A percentile compares a stretch with the other conserved stretches of the same genome.
Conservation (phyloP, 2,113 vertebrate species). For the Sylvietta virens region DNA sequence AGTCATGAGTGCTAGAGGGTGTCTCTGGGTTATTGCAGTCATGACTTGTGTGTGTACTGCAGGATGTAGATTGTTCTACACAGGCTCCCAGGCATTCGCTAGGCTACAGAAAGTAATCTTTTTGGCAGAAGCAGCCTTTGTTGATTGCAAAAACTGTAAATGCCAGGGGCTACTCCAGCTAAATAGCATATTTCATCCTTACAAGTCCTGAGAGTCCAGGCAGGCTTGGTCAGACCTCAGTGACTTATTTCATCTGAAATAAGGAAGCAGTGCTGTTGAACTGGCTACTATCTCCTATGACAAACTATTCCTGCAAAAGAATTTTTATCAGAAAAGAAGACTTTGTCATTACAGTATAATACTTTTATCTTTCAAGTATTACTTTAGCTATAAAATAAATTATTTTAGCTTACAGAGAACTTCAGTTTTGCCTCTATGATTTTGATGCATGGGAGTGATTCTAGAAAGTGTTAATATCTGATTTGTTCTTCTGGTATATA, state of each 20-base stretch:
- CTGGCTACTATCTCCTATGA: background rate
- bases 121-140: slow-evolving; percentile 20
- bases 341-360: background rate
- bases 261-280: background rate
- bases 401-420: background rate
- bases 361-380: background rate
- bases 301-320: background rate
- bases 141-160: slow-evolving; percentile 24
- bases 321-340: background rate
- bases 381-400: background rate
- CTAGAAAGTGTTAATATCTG: background rate
- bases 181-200: slow-evolving; percentile 18
- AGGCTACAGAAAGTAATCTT: slow-evolving; percentile 15
- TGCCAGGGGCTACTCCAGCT: background rate
- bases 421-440: background rate
- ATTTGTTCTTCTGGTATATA: background rate
- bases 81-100: background rate
- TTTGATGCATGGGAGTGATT: background rate
- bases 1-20: background rate
- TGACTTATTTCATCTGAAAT: background rate
- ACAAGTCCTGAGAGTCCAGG: background rate
- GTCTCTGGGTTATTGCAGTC: slow-evolving; percentile 22
- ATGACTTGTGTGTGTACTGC: background rate
- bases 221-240: background rate
- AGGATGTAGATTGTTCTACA: slow-evolving; percentile 4